phyloP scores from a whole-genome alignment of 2,113 vertebrate genomes.

The Burhinus oedicnemus region DNA sequence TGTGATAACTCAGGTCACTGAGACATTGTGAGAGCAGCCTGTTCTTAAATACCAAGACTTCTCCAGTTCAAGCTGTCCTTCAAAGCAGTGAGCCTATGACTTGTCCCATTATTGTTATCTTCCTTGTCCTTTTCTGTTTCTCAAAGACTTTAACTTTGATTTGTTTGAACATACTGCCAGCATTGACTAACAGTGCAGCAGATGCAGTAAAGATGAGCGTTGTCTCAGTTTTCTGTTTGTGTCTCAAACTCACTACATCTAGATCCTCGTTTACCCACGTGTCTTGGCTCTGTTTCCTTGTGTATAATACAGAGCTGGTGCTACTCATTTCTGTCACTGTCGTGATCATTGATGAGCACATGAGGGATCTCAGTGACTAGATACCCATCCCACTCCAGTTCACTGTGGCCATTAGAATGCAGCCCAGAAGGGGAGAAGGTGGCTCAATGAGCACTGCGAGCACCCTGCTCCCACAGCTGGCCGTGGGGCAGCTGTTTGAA shows the following conservation, averaged over 20 bases:
- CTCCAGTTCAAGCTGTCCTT: not conserved
- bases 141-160: not conserved
- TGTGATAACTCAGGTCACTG: not conserved
- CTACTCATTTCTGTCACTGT: not conserved
- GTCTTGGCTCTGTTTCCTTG: not conserved
- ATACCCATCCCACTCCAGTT: not conserved
- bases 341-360: rapidly evolving
- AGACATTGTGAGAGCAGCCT: not conserved
- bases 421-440: not conserved
- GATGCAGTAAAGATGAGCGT: not conserved
- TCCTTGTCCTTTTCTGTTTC: not conserved
- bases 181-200: not conserved
- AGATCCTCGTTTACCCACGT: not conserved
- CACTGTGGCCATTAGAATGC: not conserved
- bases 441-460: not conserved
- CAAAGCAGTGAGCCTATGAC: not conserved
- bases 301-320: not conserved
- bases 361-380: not conserved
- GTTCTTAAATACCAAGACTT: not conserved
- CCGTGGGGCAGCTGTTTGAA: not conserved
- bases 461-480: not conserved
- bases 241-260: not conserved
- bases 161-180: not conserved
- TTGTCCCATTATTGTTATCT: not conserved
- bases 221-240: not conserved